Percentiles rank a stretch among this genome's conserved stretches.
phyloP scores from a whole-genome alignment of 2,888 invertebrate species.

The Ophonus ardosiacus region DNA sequence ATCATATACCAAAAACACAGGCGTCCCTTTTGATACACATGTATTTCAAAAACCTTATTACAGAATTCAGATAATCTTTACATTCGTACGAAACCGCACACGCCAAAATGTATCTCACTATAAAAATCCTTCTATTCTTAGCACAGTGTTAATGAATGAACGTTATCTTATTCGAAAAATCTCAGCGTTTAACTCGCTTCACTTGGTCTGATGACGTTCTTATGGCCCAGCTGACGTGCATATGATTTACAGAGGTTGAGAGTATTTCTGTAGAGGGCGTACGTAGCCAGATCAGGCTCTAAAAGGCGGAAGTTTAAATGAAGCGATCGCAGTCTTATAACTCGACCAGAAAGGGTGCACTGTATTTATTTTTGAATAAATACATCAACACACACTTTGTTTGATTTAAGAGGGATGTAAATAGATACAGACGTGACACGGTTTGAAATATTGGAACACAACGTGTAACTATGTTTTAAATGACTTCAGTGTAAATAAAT shows the following conservation, averaged over 20 bases:
- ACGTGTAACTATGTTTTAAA: background rate
- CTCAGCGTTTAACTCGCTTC: constrained; percentile 70
- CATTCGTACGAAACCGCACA: background rate
- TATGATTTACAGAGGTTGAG: constrained; percentile 71
- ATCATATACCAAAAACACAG: too few species aligned
- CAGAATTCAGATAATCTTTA: background rate
- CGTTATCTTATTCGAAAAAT: constrained; percentile 70
- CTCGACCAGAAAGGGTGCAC: constrained; percentile 35
- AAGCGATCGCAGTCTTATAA: constrained; percentile 33
- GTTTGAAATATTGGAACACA: background rate
- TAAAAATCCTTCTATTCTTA: constrained; percentile 43
- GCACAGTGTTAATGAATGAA: constrained; percentile 70
- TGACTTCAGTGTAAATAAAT: background rate
- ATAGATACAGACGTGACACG: background rate
- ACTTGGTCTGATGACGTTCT: constrained; percentile 71
- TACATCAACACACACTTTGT: constrained; percentile 30
- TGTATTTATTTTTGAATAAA: constrained; percentile 48
- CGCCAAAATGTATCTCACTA: background rate
- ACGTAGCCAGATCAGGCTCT: constrained; percentile 12
- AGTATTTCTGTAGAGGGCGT: constrained; percentile 51
- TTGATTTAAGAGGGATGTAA: constrained; percentile 29
- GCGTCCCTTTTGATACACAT: too few species aligned
- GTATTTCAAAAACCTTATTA: too few species aligned
- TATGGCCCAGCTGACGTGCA: constrained; percentile 72
- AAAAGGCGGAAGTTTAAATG: constrained; percentile 47